Evolutionary conservation across 2,888 invertebrate genomes (phyloP), one percentile per base, ranked within the genome.

Genomic region (Ornithoptera priamus): DNA sequence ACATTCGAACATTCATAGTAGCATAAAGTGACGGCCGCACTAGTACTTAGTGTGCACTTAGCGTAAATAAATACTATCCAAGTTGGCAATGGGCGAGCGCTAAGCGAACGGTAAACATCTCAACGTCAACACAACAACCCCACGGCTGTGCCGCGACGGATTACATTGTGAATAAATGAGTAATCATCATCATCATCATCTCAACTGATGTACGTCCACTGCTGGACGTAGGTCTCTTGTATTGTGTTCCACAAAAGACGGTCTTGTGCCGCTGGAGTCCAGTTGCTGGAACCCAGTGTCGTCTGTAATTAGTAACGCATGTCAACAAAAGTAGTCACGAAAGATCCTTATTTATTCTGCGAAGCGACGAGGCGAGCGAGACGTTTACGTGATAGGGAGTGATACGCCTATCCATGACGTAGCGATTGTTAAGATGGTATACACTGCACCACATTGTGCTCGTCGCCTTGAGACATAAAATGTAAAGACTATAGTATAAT

Each of bases 51-150:
- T 58, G 60, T 42, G 70, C 57, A 67, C 70, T 71, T 67, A 64
- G 67, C 67, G 30, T 53, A 50, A 8, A 50, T 24, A 67, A 71
- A 71, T 57, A 70, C 62, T 22, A 12, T 18, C 61, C n/a, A 59
- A 56, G 62, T 65, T 61, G 66, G 65, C 65, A 62, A 61, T 67
- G 59, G 67, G 58, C 39, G 59, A 15, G 60, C 50, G 57, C 70
- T 71, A 71, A 71, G 67, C 64, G 70, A 50, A 61, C 30, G 42
- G 39, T 67, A 71, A 71, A 71, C 42, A 71, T 65, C 57, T 42
- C 50, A 57, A 7, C 50, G 65, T 65, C 56, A 68, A 65, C 57
- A 50, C 39, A 4, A 17, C 22, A 36, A 24, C 30, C 12, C 56
- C 22, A 24, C 58, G 64, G 30, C 53, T 53, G 12, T 18, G n/a